These are phyloP conservation scores for Cactoblastis cactorum DNA, from an alignment of 2,888 invertebrate genomes.

Conservation along the genomic window DNA sequence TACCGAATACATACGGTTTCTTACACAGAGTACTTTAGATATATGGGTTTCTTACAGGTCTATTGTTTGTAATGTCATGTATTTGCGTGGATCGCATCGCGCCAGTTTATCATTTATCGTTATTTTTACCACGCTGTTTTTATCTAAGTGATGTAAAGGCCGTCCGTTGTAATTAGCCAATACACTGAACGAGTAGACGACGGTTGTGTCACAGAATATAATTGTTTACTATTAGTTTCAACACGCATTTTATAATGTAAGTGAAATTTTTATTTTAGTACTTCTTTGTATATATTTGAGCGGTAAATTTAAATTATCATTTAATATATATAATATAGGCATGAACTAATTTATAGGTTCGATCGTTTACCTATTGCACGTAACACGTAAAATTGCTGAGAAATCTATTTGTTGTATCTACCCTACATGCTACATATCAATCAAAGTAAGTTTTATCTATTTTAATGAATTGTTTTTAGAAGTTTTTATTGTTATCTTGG, in stretches of 20 bases:
- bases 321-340: no score
- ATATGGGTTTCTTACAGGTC: no score
- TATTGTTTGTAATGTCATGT: not conserved
- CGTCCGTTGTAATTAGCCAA: slow-evolving; percentile 9
- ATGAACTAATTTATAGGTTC: no score
- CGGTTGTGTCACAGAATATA: slow-evolving; percentile 7
- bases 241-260: not conserved
- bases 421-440: no score
- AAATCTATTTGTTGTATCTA: no score
- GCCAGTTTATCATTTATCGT: slow-evolving; percentile 24
- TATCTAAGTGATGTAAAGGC: slow-evolving; percentile 42
- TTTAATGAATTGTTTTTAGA: no score
- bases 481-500: no score
- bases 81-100: not conserved
- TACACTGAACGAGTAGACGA: not conserved
- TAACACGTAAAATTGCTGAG: no score
- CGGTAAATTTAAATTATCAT: no score
- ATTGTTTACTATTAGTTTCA: not conserved
- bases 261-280: not conserved
- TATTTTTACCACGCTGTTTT: slow-evolving; percentile 29
- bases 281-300: not conserved
- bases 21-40: not conserved
- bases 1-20: no score
- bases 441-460: no score
- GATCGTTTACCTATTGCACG: no score